Base-by-base conservation (phyloP, 2,888 invertebrate species). In the Zygothrica quintamaculata region DNA sequence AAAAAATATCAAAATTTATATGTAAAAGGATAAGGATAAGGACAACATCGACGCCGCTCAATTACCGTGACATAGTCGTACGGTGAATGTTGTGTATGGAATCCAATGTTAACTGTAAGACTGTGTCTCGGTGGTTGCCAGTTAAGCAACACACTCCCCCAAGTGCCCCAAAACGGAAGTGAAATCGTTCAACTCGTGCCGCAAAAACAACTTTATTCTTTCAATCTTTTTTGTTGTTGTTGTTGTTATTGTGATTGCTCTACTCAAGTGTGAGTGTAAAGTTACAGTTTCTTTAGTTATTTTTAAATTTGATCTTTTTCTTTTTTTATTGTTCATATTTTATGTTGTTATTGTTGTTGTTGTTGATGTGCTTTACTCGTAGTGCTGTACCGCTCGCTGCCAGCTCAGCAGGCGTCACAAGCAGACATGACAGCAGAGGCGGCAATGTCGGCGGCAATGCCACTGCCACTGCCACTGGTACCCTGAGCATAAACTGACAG, bases 71-170 rank as follows among this genome's bases (percentile, higher is more conserved):
- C 91, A 91, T 90, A 90, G 91, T 91, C 91, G 81, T 91, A 91
- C 91, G 91, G 91, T 88, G 90, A 91, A 91, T 91, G 90, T 91
- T 91, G 91, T 90, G 88, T 88, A 84, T 84, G 78, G 77, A 80
- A 82, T 85, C 89, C 89, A 91, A 91, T 91, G 91, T 91, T 91
- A 91, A 91, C 91, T 91, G 91, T 91, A 91, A 91, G 91, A 91
- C 91, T 91, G 91, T 91, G 91, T 91, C 91, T 91, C 87, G 74
- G 89, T 90, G 82, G 80, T 88, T 84, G 82, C 57, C 74, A 77
- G 77, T 80, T 56, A 71, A 74, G 47, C 88, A 87, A 57, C 85
- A 48, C 55, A 26, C 22, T n/a, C n/a, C 0, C 40, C 11, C 2
- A 9, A 9, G 16, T n/a, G 33, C 31, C 3, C 7, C 16, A 13